Evolutionary conservation across 1,140 invertebrate species (phyloP).

Genomic region (Trinorchestia longiramus): DNA sequence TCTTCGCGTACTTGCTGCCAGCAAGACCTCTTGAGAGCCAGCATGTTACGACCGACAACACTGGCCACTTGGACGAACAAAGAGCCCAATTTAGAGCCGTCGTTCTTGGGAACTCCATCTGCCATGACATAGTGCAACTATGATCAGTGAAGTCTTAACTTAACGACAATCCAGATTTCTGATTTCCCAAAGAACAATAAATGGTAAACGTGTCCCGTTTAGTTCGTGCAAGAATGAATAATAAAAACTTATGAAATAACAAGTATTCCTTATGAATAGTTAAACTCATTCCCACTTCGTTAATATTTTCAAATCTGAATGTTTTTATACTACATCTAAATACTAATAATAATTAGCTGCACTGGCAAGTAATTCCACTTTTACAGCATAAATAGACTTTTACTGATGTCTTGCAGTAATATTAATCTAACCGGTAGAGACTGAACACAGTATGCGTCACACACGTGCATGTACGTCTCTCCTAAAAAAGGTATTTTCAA

Average conservation of each 20-base stretch:
- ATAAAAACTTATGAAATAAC: neutral
- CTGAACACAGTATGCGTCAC: no score
- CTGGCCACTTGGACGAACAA: neutral
- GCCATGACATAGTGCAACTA: neutral
- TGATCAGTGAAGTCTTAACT: neutral
- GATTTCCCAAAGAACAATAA: neutral
- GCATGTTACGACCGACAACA: neutral
- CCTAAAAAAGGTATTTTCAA: no score
- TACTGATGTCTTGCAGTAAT: no score
- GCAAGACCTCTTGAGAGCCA: neutral
- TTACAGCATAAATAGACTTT: neutral
- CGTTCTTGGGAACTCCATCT: neutral
- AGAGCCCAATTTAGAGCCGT: neutral
- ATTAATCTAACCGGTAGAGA: no score
- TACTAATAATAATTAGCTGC: neutral
- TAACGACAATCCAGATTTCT: neutral
- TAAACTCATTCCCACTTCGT: neutral
- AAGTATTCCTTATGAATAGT: neutral
- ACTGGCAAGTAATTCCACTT: neutral
- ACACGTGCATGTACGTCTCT: no score
- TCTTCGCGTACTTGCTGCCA: slow-evolving; percentile 3
- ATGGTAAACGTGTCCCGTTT: neutral
- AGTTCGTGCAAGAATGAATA: neutral
- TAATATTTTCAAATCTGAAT: neutral
- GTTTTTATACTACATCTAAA: neutral